A percentile compares a stretch with the other conserved stretches of the same genome.
Conservation (phyloP, 2,888 invertebrate species). For the Diaprepes abbreviatus region DNA sequence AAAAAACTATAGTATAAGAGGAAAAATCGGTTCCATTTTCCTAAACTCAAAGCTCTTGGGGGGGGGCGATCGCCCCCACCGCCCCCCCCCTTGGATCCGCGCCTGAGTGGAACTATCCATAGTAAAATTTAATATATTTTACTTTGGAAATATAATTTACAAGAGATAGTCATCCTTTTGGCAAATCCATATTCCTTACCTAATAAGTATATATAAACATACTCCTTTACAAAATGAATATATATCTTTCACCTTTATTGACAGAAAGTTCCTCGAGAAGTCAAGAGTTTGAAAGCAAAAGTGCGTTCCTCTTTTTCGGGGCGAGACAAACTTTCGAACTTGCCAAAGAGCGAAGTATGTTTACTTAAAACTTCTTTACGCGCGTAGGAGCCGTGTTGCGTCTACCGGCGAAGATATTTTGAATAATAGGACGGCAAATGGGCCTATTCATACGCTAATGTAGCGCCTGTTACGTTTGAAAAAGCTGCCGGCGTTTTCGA, state of each 20-base stretch:
- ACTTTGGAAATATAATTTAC: too few relatives aligned
- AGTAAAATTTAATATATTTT: too few relatives aligned
- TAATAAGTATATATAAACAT: not conserved
- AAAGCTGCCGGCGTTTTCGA: conserved; percentile 37
- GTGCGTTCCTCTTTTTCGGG: conserved; percentile 37
- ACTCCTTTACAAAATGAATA: conserved; percentile 6
- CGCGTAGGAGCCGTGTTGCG: conserved; percentile 41
- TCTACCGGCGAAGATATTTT: conserved; percentile 41
- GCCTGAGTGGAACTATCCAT: too few relatives aligned
- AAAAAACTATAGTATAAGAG: too few relatives aligned
- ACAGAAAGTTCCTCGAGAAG: conserved; percentile 34
- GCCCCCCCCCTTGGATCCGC: too few relatives aligned
- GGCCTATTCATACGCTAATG: conserved; percentile 51
- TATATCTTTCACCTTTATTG: conserved; percentile 26
- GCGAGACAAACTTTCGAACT: conserved; percentile 30
- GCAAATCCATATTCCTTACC: too few relatives aligned
- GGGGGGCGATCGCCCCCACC: too few relatives aligned
- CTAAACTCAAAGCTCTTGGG: too few relatives aligned
- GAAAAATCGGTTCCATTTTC: too few relatives aligned
- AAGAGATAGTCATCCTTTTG: too few relatives aligned
- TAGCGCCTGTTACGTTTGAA: conserved; percentile 45
- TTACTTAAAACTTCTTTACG: conserved; percentile 47
- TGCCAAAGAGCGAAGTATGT: conserved; percentile 36
- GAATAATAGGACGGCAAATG: conserved; percentile 49
- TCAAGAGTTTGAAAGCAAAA: conserved; percentile 42